phyloP scores from a whole-genome alignment of 92 coral and sea anemone species.

The Umimayanthus kanabou region DNA sequence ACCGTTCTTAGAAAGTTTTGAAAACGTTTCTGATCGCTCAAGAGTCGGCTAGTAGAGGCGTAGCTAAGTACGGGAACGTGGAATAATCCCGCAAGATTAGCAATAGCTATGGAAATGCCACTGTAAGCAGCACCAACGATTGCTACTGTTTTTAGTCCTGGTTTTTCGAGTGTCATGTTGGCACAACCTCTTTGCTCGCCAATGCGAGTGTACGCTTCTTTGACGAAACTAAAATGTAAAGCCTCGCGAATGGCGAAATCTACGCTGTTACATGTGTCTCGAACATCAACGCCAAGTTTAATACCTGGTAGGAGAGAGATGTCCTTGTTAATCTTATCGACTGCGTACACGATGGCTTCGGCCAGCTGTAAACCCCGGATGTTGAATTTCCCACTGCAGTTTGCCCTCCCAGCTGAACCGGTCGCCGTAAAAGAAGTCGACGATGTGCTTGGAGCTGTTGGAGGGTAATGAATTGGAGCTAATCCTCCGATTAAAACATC shows the following conservation, averaged over 20 bases:
- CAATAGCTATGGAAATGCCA: conserved; percentile 78
- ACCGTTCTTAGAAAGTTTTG: conserved; percentile 79
- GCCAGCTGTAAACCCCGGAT: conserved; percentile 72
- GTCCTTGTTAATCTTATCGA: conserved; percentile 63
- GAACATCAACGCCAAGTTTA: conserved; percentile 66
- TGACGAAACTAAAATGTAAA: conserved; percentile 64
- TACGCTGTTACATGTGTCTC: conserved; percentile 76
- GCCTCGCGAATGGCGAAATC: conserved; percentile 76
- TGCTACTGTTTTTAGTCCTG: conserved; percentile 55
- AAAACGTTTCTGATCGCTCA: conserved; percentile 73
- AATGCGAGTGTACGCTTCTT: conserved; percentile 47
- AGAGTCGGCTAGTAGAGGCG: conserved; percentile 87
- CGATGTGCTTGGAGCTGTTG: conserved; percentile 28
- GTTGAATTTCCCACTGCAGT: conserved; percentile 71
- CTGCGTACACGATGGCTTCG: conserved; percentile 74
- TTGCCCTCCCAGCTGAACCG: background rate
- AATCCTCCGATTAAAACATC: conserved; percentile 64
- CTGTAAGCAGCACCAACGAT: conserved; percentile 85
- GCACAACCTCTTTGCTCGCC: conserved; percentile 13
- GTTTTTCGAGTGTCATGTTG: background rate
- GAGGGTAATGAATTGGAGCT: conserved; percentile 70
- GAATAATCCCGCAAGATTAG: conserved; percentile 76
- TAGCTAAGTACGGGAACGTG: conserved; percentile 87
- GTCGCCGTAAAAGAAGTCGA: background rate
- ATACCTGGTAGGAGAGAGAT: conserved; percentile 64